Percentiles rank a stretch among this genome's conserved stretches.
Evolutionary conservation across 2,113 vertebrate species (phyloP).

Genomic region (Condylura cristata): DNA sequence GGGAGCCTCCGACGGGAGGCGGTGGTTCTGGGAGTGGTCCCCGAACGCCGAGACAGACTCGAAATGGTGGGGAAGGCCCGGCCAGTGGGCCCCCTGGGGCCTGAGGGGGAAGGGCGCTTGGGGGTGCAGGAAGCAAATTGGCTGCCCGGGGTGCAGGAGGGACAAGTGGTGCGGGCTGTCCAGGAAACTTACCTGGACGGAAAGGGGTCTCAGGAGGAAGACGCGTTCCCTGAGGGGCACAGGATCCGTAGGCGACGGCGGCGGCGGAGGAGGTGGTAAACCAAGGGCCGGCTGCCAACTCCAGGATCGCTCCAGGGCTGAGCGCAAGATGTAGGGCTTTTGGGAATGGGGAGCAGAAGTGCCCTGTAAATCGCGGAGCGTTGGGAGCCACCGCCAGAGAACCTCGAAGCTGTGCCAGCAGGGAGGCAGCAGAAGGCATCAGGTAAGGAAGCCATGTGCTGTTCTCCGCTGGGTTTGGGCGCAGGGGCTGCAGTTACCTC

Average conservation of each 20-base stretch:
- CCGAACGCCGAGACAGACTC: neutral
- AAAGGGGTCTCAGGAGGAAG: neutral
- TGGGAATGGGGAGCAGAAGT: neutral
- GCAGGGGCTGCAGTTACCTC: neutral
- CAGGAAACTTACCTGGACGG: constrained; percentile 69
- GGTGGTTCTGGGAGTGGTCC: neutral
- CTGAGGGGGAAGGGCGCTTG: constrained; percentile 38
- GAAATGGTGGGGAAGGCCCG: constrained; percentile 50
- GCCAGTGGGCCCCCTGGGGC: constrained; percentile 59
- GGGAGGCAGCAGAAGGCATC: neutral
- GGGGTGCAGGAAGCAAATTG: constrained; percentile 80
- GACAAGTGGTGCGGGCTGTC: constrained; percentile 63
- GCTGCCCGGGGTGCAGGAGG: constrained; percentile 73
- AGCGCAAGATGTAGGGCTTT: neutral
- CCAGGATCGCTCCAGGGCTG: neutral
- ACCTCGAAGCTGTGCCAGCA: neutral
- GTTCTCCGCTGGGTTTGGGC: neutral
- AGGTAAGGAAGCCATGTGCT: constrained; percentile 56
- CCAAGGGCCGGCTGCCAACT: neutral
- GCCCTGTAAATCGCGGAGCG: neutral
- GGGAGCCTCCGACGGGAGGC: constrained; percentile 48
- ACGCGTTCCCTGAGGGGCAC: constrained; percentile 3
- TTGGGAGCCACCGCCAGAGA: neutral
- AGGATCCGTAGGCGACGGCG: constrained; percentile 54
- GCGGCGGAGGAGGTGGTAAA: constrained; percentile 73